Base-by-base conservation (phyloP, 2,113 vertebrate genomes). In the Forbesichthys papilliferus region DNA sequence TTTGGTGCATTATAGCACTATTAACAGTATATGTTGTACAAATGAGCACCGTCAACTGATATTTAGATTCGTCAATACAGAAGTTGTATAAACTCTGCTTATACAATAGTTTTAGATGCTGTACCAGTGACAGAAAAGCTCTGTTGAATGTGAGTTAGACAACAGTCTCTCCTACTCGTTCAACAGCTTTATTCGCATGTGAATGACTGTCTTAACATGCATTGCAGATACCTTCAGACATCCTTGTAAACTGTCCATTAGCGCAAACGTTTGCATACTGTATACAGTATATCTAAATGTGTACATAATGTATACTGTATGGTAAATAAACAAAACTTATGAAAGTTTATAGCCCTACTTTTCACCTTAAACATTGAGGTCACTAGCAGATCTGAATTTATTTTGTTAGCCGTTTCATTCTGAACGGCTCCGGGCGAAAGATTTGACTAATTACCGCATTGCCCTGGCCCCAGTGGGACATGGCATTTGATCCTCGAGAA, bases 391-490 rank as follows among this genome's bases (percentile, higher is more conserved):
- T 84, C 86, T 74, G 60, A 85, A 86, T 79, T 85, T 13, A 83
- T 20, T 81, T 88, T 90, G 83, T 91, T 84, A 87, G 82, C 87
- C 0, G 16, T 16, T 16, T 16, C 0, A 16, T 16, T 16, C 16
- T 16, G 16, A 86, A 57, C 60, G 53, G 78, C 87, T 80, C 51
- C 49, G 56, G 89, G 87, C 79, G 53, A 78, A 81, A 79, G 14
- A 84, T 80, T 78, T 78, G 57, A 71, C 71, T 87, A 88, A 89
- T 90, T 84, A 86, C 66, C 63, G 66, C 48, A 75, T 71, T 76
- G 67, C 68, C 65, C 81, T 62, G 79, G 80, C 77, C 77, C 83
- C 42, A 56, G 27, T 56, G 53, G 54, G 59, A 75, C 80, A 74
- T 71, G 55, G 61, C 66, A 74, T 69, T 74, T 64, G 65, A 49